A percentile compares a stretch with the other conserved stretches of the same genome.
Evolutionary conservation across 2,888 invertebrate genomes (phyloP).

Genomic region (Heliconius ethilla): DNA sequence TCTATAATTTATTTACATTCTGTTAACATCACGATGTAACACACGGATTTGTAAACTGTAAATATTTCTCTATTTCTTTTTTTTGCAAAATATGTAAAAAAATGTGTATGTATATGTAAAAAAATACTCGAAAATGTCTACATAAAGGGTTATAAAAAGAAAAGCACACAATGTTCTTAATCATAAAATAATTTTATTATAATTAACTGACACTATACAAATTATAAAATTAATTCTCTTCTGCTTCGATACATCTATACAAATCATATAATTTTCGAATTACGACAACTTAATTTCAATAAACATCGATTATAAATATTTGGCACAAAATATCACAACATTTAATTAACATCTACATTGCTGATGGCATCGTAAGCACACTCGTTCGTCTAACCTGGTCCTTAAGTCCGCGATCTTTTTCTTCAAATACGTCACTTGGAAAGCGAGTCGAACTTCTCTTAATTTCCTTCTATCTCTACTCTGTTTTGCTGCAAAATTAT

Average conservation of each 20-base stretch:
- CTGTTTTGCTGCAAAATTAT: slow-evolving; percentile 97
- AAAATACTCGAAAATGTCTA: not conserved
- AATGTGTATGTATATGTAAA: not conserved
- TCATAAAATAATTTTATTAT: slow-evolving; percentile 16
- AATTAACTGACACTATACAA: slow-evolving; percentile 12
- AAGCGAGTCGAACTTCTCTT: slow-evolving; percentile 95
- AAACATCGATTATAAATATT: slow-evolving; percentile 19
- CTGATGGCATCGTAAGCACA: slow-evolving; percentile 43
- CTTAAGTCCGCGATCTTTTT: slow-evolving; percentile 60
- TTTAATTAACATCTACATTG: slow-evolving; percentile 38
- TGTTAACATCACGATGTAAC: too few relatives aligned
- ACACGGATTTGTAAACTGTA: too few relatives aligned
- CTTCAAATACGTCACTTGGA: slow-evolving; percentile 89
- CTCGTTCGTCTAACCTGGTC: slow-evolving; percentile 38
- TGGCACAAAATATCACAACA: slow-evolving; percentile 21
- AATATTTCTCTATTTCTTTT: too few relatives aligned
- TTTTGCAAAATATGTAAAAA: too few relatives aligned
- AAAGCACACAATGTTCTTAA: not conserved
- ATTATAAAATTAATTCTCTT: not conserved
- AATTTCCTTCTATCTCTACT: slow-evolving; percentile 94
- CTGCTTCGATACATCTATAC: not conserved
- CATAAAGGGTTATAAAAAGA: not conserved
- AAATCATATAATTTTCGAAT: not conserved
- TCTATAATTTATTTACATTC: too few relatives aligned
- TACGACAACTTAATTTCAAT: not conserved